Evolutionary conservation across 1,140 invertebrate genomes (phyloP).

Genomic region (Stegodyphus mimosarum): DNA sequence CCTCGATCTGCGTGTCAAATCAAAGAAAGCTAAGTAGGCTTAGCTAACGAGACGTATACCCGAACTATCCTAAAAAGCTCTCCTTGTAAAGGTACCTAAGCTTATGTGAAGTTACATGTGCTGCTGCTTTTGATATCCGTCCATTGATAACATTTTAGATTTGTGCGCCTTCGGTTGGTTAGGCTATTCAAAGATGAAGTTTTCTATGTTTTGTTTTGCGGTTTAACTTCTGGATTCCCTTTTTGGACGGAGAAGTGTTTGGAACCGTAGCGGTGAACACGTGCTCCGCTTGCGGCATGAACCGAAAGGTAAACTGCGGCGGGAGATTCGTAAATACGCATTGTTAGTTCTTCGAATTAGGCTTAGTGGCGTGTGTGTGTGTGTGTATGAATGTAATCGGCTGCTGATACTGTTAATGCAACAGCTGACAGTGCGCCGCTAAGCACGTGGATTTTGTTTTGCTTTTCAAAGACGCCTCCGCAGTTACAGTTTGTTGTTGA

Average conservation of each 20-base stretch:
- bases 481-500: no score
- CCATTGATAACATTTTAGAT: no score
- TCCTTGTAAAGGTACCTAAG: no score
- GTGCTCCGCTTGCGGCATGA: conserved; percentile 22
- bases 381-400: not conserved
- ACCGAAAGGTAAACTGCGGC: conserved; percentile 19
- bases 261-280: conserved; percentile 13
- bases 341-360: not conserved
- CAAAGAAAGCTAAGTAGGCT: conserved; percentile 17
- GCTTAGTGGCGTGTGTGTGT: not conserved
- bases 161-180: no score
- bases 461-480: no score
- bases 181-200: not conserved
- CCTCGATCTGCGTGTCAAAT: conserved; percentile 21
- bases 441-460: no score
- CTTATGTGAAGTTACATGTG: no score
- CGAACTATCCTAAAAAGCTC: no score
- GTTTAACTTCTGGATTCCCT: not conserved
- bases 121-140: no score
- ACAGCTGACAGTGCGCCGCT: conserved; percentile 1
- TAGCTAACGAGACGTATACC: conserved; percentile 18
- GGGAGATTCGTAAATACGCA: conserved; percentile 12
- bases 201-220: conserved; percentile 6
- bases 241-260: conserved; percentile 10
- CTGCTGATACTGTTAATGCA: not conserved